Evolutionary conservation across 2,888 invertebrate genomes (phyloP).

Genomic region (Syrista parreyssii): DNA sequence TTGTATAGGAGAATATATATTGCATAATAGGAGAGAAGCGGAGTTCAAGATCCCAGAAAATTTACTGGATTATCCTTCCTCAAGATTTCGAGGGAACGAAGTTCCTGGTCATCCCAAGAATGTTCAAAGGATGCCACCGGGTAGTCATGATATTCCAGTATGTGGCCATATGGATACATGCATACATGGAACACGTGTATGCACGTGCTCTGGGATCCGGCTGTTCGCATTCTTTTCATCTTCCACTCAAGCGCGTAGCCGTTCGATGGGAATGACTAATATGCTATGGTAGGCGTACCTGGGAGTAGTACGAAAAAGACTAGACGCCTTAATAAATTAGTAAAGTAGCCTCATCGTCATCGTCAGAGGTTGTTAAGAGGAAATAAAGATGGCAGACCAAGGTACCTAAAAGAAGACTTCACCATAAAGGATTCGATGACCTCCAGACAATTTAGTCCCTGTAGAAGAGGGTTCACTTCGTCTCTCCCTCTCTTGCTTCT

Average conservation of each 20-base stretch:
- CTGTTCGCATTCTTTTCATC: constrained; percentile 53
- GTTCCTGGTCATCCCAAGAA: not conserved
- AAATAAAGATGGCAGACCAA: not conserved
- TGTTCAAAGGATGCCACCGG: not conserved
- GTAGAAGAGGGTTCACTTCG: too few relatives aligned
- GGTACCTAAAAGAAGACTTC: not conserved
- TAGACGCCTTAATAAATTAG: not conserved
- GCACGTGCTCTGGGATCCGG: constrained; percentile 45
- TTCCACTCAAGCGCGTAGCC: not conserved
- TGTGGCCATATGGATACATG: constrained; percentile 11
- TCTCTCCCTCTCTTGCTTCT: not conserved
- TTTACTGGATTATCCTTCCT: not conserved
- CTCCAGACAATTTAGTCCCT: not conserved
- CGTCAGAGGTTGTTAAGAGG: not conserved
- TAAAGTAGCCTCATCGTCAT: not conserved
- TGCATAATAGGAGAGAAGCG: not conserved
- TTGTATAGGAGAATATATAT: not conserved
- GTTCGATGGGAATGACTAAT: not conserved
- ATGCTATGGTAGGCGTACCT: not conserved
- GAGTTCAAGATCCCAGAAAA: not conserved
- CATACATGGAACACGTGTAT: constrained; percentile 42
- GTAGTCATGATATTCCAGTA: not conserved
- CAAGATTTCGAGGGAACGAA: not conserved
- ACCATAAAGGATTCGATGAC: not conserved
- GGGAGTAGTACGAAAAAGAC: not conserved